These are phyloP conservation scores for Plectus sambesii DNA, from an alignment of 1,140 invertebrate genomes.

Conservation along the genomic window DNA sequence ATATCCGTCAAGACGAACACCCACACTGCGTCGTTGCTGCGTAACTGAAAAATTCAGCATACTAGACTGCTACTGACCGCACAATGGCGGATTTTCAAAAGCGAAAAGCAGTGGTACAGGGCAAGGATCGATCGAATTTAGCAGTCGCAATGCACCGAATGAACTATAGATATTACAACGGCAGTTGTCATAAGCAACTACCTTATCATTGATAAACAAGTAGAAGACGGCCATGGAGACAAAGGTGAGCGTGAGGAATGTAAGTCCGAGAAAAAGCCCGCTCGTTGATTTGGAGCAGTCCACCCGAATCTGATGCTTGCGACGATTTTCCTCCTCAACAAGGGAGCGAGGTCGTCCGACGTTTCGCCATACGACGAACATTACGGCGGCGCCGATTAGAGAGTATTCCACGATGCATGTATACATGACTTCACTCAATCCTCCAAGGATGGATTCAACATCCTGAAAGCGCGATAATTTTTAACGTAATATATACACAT, in stretches of 20 bases:
- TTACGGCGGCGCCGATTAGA: conserved; percentile 84
- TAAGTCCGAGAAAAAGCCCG: conserved; percentile 36
- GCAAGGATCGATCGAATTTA: conserved; percentile 15
- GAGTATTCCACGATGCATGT: conserved; percentile 95
- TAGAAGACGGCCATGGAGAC: conserved; percentile 45
- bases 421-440: conserved; percentile 80
- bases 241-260: conserved; percentile 41
- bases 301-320: conserved; percentile 41
- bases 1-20: no score
- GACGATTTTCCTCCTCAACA: conserved; percentile 26
- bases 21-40: no score
- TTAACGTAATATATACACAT: no score
- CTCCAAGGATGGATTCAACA: no score
- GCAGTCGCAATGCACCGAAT: not conserved
- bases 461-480: no score
- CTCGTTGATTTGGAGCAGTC: conserved; percentile 43
- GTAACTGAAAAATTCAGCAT: no score
- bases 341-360: conserved; percentile 50
- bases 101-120: conserved; percentile 35
- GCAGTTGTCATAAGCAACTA: conserved; percentile 26
- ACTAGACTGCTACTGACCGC: no score
- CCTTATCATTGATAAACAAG: conserved; percentile 29
- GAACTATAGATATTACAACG: conserved; percentile 5
- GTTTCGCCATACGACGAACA: conserved; percentile 94
- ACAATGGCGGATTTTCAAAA: no score